Evolutionary conservation across 2,888 invertebrate species (phyloP).

Genomic region (Acronicta aceris): DNA sequence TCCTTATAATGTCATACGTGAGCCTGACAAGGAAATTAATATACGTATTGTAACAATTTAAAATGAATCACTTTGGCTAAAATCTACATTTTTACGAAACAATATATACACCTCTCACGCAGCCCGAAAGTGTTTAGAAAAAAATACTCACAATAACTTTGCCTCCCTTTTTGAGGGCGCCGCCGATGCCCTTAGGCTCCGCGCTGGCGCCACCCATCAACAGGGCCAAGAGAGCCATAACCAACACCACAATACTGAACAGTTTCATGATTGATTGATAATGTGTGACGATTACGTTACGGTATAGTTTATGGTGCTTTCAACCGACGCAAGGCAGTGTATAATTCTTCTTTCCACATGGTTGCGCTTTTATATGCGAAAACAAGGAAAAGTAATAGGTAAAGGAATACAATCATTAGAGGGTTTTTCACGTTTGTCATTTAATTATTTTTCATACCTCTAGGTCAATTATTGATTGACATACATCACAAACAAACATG

Average conservation of each 20-base stretch:
- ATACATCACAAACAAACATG: not conserved
- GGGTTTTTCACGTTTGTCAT: slow-evolving; percentile 17
- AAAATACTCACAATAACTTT: too few species aligned
- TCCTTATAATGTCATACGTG: too few species aligned
- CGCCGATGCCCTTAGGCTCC: too few species aligned
- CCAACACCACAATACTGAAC: slow-evolving; percentile 22
- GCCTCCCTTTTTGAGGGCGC: too few species aligned
- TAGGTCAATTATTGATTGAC: not conserved
- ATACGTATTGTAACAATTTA: too few species aligned
- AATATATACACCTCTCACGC: too few species aligned
- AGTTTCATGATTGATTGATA: slow-evolving; percentile 27
- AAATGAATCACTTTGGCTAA: too few species aligned
- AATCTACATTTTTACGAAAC: too few species aligned
- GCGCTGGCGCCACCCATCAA: slow-evolving; percentile 22
- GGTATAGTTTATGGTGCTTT: not conserved
- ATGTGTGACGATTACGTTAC: too few species aligned
- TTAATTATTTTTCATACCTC: slow-evolving; percentile 5
- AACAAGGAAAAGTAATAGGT: slow-evolving; percentile 25
- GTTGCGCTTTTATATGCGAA: slow-evolving; percentile 3
- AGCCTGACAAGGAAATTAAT: too few species aligned
- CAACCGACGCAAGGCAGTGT: not conserved
- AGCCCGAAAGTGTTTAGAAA: too few species aligned
- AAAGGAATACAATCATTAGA: slow-evolving; percentile 18
- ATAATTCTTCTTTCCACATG: not conserved
- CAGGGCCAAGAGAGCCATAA: slow-evolving; percentile 36